phyloP scores from a whole-genome alignment of 2,113 vertebrate species.

The Arizona elegans region DNA sequence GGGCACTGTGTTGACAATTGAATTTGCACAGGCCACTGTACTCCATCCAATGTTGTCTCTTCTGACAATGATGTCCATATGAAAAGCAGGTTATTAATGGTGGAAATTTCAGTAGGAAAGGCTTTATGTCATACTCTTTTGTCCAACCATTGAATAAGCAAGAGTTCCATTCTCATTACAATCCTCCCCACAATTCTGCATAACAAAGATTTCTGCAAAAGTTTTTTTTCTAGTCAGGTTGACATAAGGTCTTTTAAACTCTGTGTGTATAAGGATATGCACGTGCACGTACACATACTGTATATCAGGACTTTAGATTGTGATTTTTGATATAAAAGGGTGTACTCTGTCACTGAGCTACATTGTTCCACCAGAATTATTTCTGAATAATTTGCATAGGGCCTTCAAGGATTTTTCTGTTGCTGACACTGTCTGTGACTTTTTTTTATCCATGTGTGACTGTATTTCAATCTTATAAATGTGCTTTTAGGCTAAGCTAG shows the following conservation, averaged over 20 bases:
- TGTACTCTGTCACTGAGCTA: not conserved
- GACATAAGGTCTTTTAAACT: not conserved
- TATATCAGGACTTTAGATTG: not conserved
- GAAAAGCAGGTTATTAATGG: not conserved
- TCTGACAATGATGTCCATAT: not conserved
- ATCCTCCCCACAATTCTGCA: not conserved
- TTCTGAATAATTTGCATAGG: not conserved
- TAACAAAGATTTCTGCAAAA: not conserved
- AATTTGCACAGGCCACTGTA: not conserved
- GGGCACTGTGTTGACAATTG: not conserved
- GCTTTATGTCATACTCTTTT: not conserved
- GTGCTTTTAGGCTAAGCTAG: not conserved
- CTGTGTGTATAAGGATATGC: accelerated
- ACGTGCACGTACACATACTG: not conserved
- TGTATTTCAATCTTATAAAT: not conserved
- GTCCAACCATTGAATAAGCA: not conserved
- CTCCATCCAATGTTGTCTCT: not conserved
- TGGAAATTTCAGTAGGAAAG: not conserved
- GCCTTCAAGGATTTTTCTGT: not conserved
- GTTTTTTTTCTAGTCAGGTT: not conserved
- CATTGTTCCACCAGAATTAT: not conserved
- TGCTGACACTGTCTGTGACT: not conserved
- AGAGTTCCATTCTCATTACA: not conserved
- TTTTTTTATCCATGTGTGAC: not conserved
- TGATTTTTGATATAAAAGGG: not conserved